phyloP scores from a whole-genome alignment of 2,113 vertebrate species.

The Colaptes auratus region DNA sequence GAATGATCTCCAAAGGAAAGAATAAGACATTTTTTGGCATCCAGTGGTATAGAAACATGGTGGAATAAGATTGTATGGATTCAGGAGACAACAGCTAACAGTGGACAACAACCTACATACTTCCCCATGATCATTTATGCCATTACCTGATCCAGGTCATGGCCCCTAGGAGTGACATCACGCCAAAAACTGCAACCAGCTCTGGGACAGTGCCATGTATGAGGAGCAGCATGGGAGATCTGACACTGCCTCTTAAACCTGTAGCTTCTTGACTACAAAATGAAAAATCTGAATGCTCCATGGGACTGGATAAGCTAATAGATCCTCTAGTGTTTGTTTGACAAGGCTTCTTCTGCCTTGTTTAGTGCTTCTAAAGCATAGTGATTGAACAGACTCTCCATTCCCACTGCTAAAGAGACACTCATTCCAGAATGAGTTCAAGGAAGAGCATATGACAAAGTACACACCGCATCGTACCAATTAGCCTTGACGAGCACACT shows the following conservation, averaged over 20 bases:
- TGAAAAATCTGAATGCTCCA: not conserved
- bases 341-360: not conserved
- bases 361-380: not conserved
- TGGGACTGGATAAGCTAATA: not conserved
- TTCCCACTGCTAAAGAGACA: not conserved
- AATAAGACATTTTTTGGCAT: not conserved
- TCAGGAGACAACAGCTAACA: not conserved
- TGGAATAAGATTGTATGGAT: not conserved
- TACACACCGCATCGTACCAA: not conserved
- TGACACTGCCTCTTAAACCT: not conserved
- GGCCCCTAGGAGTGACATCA: not conserved
- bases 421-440: not conserved
- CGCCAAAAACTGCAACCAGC: fast-evolving
- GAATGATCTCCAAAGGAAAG: not conserved
- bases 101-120: not conserved
- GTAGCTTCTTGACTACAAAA: not conserved
- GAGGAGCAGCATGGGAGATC: not conserved
- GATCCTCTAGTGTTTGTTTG: not conserved
- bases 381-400: not conserved
- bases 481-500: not conserved
- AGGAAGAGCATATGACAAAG: not conserved
- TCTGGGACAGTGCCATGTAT: not conserved
- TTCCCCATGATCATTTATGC: not conserved
- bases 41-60: not conserved
- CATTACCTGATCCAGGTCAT: not conserved